Base-by-base conservation (phyloP, 2,113 vertebrate genomes). In the Trichomycterus rosablanca region DNA sequence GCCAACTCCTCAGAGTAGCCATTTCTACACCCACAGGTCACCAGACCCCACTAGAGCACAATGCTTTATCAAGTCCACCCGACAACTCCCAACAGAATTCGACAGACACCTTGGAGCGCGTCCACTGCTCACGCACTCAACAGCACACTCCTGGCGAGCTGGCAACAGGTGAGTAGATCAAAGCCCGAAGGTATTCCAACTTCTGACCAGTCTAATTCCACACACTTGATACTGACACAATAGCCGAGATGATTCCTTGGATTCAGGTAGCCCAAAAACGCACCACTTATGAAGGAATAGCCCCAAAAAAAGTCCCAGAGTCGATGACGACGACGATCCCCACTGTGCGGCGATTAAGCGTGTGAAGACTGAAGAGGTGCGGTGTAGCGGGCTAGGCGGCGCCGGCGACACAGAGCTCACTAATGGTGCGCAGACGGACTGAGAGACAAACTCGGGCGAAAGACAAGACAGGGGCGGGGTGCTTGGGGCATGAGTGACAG, bases 1-100 rank as follows among this genome's bases (percentile, higher is more conserved):
- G 75, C 72, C 83, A 83, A 66, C 80, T 88, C 80, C 79, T 89
- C 58, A 85, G 73, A 24, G 89, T 86, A 35, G 88, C 86, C 90
- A 92, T 91, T 55, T 75, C 78, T 51, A 54, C 40, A 51, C 46
- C 12, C 68, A 75, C 53, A 62, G 35, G 51, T 56, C 44, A 26
- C 77, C 76, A 70, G 64, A 73, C 34, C 42, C 63, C 34, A 49
- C 20, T 59, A 71, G 71, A 81, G 77, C 67, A 77, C 76, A 76
- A 74, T 57, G 73, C 77, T 84, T 75, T 80, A 79, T 75, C 61
- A 73, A 58, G 22, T 60, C 68, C 65, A 65, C 65, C 37, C 56
- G 53, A 58, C 46, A 53, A 63, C 15, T 35, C 45, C 26, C 45
- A 54, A 48, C 19, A 32, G 20, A 45, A 52, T 43, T 45, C 44